phyloP scores from a whole-genome alignment of 2,888 invertebrate genomes.

The Oxyteleia sp. region DNA sequence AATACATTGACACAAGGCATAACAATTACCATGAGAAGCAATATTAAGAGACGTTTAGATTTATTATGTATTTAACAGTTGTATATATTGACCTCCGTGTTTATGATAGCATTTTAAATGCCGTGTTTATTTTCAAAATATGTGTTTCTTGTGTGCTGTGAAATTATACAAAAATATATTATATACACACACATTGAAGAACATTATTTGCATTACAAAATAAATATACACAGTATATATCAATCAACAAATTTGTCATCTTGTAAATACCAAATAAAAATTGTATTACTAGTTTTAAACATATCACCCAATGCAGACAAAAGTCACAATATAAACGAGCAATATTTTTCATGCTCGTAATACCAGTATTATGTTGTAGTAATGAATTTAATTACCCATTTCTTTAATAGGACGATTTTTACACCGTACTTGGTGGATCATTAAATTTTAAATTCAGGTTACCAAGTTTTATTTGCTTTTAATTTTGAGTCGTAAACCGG shows the following conservation, averaged over 20 bases:
- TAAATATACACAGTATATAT: neutral
- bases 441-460: slow-evolving; percentile 14
- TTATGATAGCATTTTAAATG: slow-evolving; percentile 5
- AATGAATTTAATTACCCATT: slow-evolving; percentile 25
- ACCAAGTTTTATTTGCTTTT: neutral
- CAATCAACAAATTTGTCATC: neutral
- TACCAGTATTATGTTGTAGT: neutral
- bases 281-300: neutral
- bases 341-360: neutral
- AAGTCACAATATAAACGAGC: neutral
- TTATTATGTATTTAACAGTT: slow-evolving; percentile 16
- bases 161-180: neutral
- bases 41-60: slow-evolving; percentile 11
- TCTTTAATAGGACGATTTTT: slow-evolving; percentile 18
- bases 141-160: neutral
- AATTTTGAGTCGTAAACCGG: neutral
- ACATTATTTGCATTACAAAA: neutral
- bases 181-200: neutral
- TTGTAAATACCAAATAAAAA: neutral
- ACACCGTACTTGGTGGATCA: slow-evolving; percentile 6
- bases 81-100: slow-evolving; percentile 4
- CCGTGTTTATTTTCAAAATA: neutral
- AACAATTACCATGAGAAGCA: neutral
- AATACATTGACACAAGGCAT: slow-evolving; percentile 1
- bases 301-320: too few species aligned